Evolutionary conservation across 2,113 vertebrate species (phyloP), one percentile per base, ranked within the genome.

Genomic region (Pygoscelis adeliae): DNA sequence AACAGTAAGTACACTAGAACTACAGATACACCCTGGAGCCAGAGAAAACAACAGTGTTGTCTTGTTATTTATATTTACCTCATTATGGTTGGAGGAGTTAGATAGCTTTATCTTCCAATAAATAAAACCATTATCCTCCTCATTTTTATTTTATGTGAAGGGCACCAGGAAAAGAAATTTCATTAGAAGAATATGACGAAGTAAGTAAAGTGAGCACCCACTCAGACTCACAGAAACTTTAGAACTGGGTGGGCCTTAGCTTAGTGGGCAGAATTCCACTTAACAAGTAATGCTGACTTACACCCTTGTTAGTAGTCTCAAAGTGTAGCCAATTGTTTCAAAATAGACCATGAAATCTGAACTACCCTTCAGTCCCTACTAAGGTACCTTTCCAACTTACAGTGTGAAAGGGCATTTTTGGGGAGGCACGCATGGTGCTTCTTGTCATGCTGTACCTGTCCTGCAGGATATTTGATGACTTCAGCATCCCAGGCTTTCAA

Each of bases 341-440:
- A 94, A 96, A 96, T 2, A 83, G 97, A 95, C 93, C 96, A 97
- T 94, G 96, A 84, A 94, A 79, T 96, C 92, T 95, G 96, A 97
- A 96, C 94, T 95, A 97, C 91, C 87, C 94, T 95, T 97, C 94
- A 93, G 81, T 95, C 94, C 79, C 96, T 97, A 15, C 13, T 79
- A 84, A 91, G 71, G 63, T 58, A 83, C 44, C 44, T 72, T 89
- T 72, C 61, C 85, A 79, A 87, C 17, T 65, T 49, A 55, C 0
- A 69, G 34, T 3, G 11, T 17, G 16, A 76, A 67, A 91, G 36
- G 46, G 53, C 30, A 30, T 73, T 96, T 89, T 11, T 46, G 53
- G 47, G 67, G 16, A 87, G 50, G 73, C 79, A 80, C 17, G 11
- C 27, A 9, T 29, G 21, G 52, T 77, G 62, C 67, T 53, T 82